Base-by-base conservation (phyloP, 2,888 invertebrate genomes). In the Drosophila anomelani region DNA sequence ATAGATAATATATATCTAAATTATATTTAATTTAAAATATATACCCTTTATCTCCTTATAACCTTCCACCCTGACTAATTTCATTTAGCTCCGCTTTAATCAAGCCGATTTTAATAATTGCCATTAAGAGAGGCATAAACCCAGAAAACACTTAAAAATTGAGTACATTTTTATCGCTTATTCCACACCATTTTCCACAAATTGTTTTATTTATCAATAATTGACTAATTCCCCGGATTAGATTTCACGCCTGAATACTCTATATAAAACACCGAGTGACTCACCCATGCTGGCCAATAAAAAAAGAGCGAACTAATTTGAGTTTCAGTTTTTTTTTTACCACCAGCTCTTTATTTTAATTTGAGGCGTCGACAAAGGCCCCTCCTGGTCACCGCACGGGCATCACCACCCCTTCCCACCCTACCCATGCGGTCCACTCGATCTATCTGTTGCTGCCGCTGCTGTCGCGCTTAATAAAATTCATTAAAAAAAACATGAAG, bases 401-500 rank as follows among this genome's bases (percentile, higher is more conserved):
- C 44, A 34, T 47, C 57, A 57, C 23, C 64, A 26, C 26, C 26
- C 26, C 54, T 47, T 23, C 15, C 1, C 17, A 6, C 39, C 41
- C 15, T 6, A 8, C 20, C 20, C 23, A 23, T 23, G 23, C 38
- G 29, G 29, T 29, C 34, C 44, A 32, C 38, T 53, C 43, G 41
- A 41, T 58, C 34, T 43, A 32, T 64, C 51, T 64, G 44, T 20
- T 54, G 64, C 57, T 70, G 74, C 73, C 3, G 59, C 53, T 70
- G 74, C 74, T 71, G 75, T 61, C 41, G 66, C 69, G 77, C 77
- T 80, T 71, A 80, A 80, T 83, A 80, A 69, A 85, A 74, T 81
- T 81, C 75, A 81, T 82, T 81, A 76, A 67, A 71, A 57, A 41
- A n/a, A 23, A 34, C 34, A 34, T 20, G 20, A 20, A 10, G 6